phyloP scores from a whole-genome alignment of 2,888 invertebrate species.

The Hipparchia sbordonii region DNA sequence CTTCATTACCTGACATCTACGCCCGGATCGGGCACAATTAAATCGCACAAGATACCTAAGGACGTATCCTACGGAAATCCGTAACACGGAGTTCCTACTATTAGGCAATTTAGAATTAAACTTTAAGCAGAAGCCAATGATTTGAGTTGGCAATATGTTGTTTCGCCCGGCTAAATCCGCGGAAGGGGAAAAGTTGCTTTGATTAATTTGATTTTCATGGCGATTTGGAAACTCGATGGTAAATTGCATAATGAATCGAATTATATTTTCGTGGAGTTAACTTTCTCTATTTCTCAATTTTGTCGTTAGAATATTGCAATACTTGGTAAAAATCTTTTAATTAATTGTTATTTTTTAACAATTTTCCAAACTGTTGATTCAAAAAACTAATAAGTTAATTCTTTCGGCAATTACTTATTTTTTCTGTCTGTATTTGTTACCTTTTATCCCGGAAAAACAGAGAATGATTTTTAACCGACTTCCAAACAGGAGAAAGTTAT shows the following conservation, averaged over 20 bases:
- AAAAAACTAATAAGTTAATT: too few relatives aligned
- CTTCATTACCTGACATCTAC: too few relatives aligned
- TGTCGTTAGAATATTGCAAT: background rate
- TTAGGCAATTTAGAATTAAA: conserved; percentile 45
- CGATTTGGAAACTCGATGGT: conserved; percentile 32
- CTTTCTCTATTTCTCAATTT: background rate
- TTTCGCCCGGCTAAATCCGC: conserved; percentile 45
- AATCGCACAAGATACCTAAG: background rate
- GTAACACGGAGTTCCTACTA: background rate
- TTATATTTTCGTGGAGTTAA: conserved; percentile 12
- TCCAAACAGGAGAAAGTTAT: too few relatives aligned
- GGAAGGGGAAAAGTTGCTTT: conserved; percentile 40
- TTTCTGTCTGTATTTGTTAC: too few relatives aligned
- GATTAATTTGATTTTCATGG: conserved; percentile 42
- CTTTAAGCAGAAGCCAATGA: conserved; percentile 44
- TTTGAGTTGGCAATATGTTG: conserved; percentile 50
- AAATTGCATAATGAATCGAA: conserved; percentile 49
- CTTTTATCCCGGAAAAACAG: too few relatives aligned
- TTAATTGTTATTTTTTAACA: background rate
- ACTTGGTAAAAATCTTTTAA: background rate
- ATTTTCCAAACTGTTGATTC: too few relatives aligned
- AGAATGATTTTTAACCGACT: too few relatives aligned
- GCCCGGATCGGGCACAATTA: too few relatives aligned
- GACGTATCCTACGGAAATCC: background rate
- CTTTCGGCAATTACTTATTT: too few relatives aligned